These are phyloP conservation scores for Allacma fusca DNA, from an alignment of 2,888 invertebrate species.

Conservation along the genomic window DNA sequence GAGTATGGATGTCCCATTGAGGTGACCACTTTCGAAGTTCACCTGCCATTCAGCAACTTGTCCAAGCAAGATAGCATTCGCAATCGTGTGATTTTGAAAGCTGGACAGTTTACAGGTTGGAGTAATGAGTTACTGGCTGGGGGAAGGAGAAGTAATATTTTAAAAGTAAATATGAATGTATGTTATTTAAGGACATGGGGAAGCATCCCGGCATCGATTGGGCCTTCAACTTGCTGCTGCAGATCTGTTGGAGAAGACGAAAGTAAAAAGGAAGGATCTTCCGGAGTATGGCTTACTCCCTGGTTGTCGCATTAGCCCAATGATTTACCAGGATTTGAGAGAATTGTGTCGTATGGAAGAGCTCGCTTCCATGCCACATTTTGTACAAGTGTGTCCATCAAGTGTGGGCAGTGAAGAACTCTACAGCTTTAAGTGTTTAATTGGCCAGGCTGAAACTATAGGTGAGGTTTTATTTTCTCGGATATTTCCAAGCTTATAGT, in stretches of 20 bases:
- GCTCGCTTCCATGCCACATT: slow-evolving; percentile 31
- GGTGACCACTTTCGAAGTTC: slow-evolving; percentile 37
- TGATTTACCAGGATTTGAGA: slow-evolving; percentile 48
- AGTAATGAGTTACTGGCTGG: no score
- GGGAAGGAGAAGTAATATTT: no score
- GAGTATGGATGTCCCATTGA: slow-evolving; percentile 27
- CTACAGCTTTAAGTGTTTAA: slow-evolving; percentile 45
- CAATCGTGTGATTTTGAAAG: slow-evolving; percentile 42
- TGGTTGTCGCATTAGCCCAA: slow-evolving; percentile 49
- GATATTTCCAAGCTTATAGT: no score
- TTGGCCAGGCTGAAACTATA: slow-evolving; percentile 41
- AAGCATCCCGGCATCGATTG: slow-evolving; percentile 45
- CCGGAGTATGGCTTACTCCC: slow-evolving; percentile 48
- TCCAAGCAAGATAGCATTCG: slow-evolving; percentile 19
- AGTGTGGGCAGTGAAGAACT: neutral
- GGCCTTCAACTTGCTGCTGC: slow-evolving; percentile 54
- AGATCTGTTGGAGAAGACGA: slow-evolving; percentile 50
- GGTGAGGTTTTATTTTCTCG: slow-evolving; percentile 33
- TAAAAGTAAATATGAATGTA: slow-evolving; percentile 1
- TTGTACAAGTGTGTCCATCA: neutral
- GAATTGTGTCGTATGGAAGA: slow-evolving; percentile 40
- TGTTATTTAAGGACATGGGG: slow-evolving; percentile 48
- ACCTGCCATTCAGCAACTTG: slow-evolving; percentile 25
- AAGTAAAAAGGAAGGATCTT: slow-evolving; percentile 31
- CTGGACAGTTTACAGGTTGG: slow-evolving; percentile 48